Evolutionary conservation across 2,797 vertebrate species (phyloP).

Genomic region (Gadopsis bispinosus): DNA sequence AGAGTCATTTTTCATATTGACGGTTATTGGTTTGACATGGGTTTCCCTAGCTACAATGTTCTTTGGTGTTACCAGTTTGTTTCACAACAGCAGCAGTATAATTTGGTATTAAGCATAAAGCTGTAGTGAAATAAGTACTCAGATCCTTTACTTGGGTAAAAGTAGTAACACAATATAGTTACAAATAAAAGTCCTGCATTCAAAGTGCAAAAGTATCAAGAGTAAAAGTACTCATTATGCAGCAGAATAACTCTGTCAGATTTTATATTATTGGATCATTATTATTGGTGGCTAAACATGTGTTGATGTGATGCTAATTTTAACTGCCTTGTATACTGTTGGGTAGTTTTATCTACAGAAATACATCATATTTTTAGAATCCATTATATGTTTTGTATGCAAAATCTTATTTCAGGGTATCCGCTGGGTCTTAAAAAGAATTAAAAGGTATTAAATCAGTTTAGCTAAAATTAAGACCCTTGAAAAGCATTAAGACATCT

Average conservation of each 20-base stretch:
- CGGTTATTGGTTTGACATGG: neutral
- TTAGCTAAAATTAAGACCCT: no score
- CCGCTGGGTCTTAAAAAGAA: no score
- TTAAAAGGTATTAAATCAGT: no score
- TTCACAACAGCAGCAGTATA: neutral
- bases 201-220: neutral
- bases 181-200: neutral
- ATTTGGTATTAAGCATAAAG: neutral
- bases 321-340: neutral
- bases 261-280: neutral
- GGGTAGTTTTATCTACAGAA: neutral
- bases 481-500: no score
- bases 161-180: neutral
- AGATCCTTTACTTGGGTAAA: neutral
- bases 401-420: neutral
- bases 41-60: neutral
- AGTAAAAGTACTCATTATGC: neutral
- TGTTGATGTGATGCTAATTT: neutral
- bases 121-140: neutral
- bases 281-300: neutral
- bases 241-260: neutral
- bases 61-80: neutral
- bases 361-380: neutral
- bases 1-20: neutral
- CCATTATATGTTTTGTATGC: neutral